A percentile compares a stretch with the other conserved stretches of the same genome.
Conservation (phyloP, 2,113 vertebrate species). For the Ariopsis seemanni region DNA sequence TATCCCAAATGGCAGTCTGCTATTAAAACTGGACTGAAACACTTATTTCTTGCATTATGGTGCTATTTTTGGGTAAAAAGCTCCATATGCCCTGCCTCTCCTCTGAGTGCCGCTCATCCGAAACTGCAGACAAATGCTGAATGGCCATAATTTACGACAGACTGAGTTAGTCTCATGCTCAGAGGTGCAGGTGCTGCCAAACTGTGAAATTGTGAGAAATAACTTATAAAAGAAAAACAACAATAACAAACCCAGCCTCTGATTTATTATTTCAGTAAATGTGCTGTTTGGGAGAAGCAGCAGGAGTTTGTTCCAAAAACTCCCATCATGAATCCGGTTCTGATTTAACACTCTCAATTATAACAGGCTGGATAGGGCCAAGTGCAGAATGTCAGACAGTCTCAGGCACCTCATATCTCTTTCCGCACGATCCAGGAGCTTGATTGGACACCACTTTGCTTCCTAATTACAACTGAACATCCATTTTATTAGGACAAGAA, state of each 20-base stretch:
- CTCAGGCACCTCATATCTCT: slow-evolving; percentile 23
- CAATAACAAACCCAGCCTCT: not conserved
- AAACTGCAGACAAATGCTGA: slow-evolving; percentile 6
- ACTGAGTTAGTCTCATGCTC: not conserved
- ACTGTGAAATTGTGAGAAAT: not conserved
- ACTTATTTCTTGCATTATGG: not conserved
- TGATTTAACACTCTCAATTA: slow-evolving; percentile 36
- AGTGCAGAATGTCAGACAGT: not conserved
- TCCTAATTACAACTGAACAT: slow-evolving; percentile 48
- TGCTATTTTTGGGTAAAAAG: slow-evolving; percentile 6
- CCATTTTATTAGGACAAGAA: slow-evolving; percentile 28
- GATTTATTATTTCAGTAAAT: not conserved
- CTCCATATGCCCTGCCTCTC: not conserved
- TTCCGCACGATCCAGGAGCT: slow-evolving; percentile 8
- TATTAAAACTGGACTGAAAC: not conserved
- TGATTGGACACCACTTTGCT: slow-evolving; percentile 21
- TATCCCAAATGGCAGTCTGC: not conserved
- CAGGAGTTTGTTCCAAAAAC: not conserved
- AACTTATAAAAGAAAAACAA: not conserved
- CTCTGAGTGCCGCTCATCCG: not conserved
- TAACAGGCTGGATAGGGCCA: slow-evolving; percentile 13
- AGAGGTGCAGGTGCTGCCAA: not conserved
- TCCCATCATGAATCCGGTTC: not conserved
- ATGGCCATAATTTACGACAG: not conserved
- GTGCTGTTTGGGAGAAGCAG: not conserved